Conservation (phyloP, 1,140 invertebrate species). For the Doryteuthis pealeii region DNA sequence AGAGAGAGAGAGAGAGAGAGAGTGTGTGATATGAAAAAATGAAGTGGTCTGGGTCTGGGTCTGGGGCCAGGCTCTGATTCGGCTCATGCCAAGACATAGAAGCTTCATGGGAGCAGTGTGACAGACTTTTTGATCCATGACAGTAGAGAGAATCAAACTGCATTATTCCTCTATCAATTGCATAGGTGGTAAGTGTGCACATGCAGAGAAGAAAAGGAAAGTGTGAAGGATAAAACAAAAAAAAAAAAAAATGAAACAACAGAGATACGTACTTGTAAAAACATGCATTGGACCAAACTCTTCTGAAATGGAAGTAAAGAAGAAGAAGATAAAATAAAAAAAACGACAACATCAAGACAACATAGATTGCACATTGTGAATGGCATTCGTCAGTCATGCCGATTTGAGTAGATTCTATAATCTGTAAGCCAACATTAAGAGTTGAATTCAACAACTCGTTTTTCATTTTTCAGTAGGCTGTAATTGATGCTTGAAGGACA, state of each 20-base stretch:
- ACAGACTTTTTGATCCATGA: neutral
- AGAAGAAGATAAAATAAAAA: conserved; percentile 9
- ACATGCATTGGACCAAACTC: conserved; percentile 9
- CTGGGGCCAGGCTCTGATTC: neutral
- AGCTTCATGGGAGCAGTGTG: neutral
- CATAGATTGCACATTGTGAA: conserved; percentile 3
- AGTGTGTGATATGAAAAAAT: neutral
- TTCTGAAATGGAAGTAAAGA: conserved; percentile 11
- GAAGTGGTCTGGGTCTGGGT: neutral
- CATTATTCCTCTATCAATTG: too few species aligned
- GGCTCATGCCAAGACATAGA: neutral
- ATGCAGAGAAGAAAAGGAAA: conserved; percentile 4
- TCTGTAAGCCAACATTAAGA: too few species aligned
- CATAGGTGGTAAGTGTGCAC: neutral
- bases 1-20: neutral
- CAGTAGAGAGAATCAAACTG: too few species aligned
- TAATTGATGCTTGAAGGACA: too few species aligned
- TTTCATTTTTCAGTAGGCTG: too few species aligned
- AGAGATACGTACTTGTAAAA: conserved; percentile 9
- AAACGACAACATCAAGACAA: neutral
- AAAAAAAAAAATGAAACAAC: conserved; percentile 5
- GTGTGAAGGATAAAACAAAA: neutral
- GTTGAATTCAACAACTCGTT: too few species aligned
- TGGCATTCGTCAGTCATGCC: too few species aligned
- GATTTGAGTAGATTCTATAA: too few species aligned